phyloP scores from a whole-genome alignment of 2,797 vertebrate species.

The Amblyopsis hoosieri region DNA sequence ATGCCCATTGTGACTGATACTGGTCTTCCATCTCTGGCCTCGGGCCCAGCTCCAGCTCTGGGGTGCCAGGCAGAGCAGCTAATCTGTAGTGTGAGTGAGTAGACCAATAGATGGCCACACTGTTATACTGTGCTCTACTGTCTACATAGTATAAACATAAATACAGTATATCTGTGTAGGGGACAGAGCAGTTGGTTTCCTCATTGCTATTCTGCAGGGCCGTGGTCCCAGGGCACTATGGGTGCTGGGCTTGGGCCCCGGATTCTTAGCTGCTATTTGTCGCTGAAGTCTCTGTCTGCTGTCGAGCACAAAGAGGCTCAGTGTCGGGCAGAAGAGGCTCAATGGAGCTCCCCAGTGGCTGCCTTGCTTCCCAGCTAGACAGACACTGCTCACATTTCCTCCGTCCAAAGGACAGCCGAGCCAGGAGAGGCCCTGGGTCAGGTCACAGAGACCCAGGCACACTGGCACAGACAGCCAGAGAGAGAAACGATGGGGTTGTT shows the following conservation, averaged over 20 bases:
- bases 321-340: conserved; percentile 74
- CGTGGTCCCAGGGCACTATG: conserved; percentile 12
- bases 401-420: conserved; percentile 61
- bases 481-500: conserved; percentile 39
- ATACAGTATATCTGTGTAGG: conserved; percentile 40
- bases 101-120: conserved; percentile 32
- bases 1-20: conserved; percentile 55
- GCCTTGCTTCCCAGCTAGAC: conserved; percentile 57
- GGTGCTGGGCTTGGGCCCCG: conserved; percentile 48
- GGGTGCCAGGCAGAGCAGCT: conserved; percentile 27
- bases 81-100: conserved; percentile 30
- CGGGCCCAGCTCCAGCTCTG: conserved; percentile 32
- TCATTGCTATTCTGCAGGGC: conserved; percentile 68
- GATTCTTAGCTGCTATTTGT: conserved; percentile 79
- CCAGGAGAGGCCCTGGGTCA: conserved; percentile 58
- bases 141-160: too few species aligned
- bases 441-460: conserved; percentile 51
- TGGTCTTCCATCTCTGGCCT: conserved; percentile 40
- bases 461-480: conserved; percentile 39
- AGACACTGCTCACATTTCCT: conserved; percentile 71
- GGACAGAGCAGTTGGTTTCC: conserved; percentile 51
- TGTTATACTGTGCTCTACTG: too few species aligned
- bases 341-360: conserved; percentile 75
- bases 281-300: conserved; percentile 70
- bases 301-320: conserved; percentile 77